These are phyloP conservation scores for Rhinella marina DNA, from an alignment of 2,797 vertebrate species.

Conservation along the genomic window DNA sequence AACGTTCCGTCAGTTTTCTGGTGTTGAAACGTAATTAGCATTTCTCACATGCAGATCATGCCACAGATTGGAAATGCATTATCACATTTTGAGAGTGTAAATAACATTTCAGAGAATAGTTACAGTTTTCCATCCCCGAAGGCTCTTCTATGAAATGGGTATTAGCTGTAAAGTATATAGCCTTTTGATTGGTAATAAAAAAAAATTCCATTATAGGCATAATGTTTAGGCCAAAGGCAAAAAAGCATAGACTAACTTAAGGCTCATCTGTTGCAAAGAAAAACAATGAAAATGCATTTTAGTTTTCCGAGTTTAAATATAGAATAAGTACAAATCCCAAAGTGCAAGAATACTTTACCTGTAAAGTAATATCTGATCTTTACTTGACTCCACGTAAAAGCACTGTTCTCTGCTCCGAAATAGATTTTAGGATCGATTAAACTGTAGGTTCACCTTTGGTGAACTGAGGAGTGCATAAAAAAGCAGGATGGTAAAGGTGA, in stretches of 20 bases:
- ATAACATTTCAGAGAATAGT: slow-evolving; percentile 62
- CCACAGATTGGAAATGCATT: slow-evolving; percentile 59
- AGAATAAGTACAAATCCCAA: neutral
- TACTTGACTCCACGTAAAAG: neutral
- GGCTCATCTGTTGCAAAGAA: neutral
- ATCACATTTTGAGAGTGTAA: slow-evolving; percentile 61
- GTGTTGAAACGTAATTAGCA: slow-evolving; percentile 61
- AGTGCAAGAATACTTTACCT: neutral
- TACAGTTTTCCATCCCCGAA: slow-evolving; percentile 56
- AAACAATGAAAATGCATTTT: neutral
- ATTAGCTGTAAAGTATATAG: slow-evolving; percentile 51
- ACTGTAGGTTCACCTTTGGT: neutral
- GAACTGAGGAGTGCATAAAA: neutral
- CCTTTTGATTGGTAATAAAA: slow-evolving; percentile 53
- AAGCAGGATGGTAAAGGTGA: too few species aligned
- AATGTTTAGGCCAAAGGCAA: slow-evolving; percentile 38
- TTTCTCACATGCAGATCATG: slow-evolving; percentile 60
- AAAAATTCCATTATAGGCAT: slow-evolving; percentile 41
- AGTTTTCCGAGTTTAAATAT: neutral
- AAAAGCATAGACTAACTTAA: slow-evolving; percentile 28
- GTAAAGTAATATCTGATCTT: neutral
- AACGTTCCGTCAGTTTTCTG: slow-evolving; percentile 25
- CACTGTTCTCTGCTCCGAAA: neutral
- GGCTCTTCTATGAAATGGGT: slow-evolving; percentile 50
- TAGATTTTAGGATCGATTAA: neutral